Conservation (phyloP, 2,797 vertebrate genomes). For the Columba guinea region DNA sequence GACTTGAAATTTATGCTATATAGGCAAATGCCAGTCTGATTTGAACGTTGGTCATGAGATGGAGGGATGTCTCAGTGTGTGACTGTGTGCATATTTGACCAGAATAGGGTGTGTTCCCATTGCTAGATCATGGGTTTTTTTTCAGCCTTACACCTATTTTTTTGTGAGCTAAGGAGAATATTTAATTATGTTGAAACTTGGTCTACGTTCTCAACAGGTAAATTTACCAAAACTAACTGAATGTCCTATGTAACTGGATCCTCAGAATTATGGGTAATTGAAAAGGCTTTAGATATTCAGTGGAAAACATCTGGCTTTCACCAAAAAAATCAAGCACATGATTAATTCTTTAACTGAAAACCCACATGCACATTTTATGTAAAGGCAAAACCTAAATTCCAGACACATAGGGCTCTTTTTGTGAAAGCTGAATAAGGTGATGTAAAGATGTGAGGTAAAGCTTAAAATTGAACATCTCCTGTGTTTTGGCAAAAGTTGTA, state of each 20-base stretch:
- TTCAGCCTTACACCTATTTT: background rate
- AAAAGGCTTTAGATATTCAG: background rate
- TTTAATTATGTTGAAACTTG: background rate
- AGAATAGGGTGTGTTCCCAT: background rate
- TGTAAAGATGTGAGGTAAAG: background rate
- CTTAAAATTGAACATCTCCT: background rate
- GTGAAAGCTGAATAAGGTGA: background rate
- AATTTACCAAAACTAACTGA: background rate
- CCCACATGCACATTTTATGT: background rate
- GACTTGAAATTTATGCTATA: background rate
- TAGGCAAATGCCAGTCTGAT: background rate
- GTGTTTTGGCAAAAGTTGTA: background rate
- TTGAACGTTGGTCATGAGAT: background rate
- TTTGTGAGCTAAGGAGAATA: background rate
- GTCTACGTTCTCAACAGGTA: background rate
- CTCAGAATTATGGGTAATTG: background rate
- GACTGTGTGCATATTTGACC: background rate
- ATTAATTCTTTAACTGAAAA: background rate
- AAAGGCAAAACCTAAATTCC: background rate
- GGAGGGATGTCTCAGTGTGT: background rate
- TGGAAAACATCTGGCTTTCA: constrained; percentile 17
- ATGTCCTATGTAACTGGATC: background rate
- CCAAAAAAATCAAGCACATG: background rate
- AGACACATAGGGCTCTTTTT: background rate
- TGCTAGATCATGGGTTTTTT: background rate